Percentiles rank a stretch among this genome's conserved stretches.
Conservation (phyloP, 2,113 vertebrate species). For the Nothoprocta perdicaria region DNA sequence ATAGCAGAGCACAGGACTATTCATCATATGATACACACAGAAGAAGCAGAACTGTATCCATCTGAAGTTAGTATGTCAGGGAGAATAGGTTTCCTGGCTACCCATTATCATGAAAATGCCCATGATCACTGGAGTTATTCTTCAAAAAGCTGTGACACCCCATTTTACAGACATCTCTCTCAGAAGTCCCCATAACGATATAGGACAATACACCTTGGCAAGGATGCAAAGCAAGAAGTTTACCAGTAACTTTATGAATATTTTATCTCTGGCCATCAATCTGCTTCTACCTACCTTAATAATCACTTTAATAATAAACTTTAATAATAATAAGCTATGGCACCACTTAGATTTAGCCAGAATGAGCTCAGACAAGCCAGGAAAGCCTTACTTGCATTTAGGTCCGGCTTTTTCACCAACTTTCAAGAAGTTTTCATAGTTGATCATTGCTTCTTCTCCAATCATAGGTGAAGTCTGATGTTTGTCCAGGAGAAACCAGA, state of each 20-base stretch:
- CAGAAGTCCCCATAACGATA: background rate
- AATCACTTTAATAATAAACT: background rate
- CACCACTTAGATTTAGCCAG: background rate
- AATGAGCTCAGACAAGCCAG: background rate
- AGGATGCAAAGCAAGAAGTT: background rate
- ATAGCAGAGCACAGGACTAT: background rate
- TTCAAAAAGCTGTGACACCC: background rate
- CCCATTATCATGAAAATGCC: background rate
- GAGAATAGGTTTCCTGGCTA: background rate
- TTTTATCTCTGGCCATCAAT: background rate
- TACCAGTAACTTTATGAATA: background rate
- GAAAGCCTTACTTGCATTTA: slow-evolving; percentile 90
- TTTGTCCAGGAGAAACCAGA: slow-evolving; percentile 98
- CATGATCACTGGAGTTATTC: background rate
- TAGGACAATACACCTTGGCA: background rate
- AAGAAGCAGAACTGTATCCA: background rate
- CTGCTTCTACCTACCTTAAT: background rate
- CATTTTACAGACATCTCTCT: background rate
- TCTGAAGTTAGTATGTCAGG: background rate
- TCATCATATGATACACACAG: background rate
- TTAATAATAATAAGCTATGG: background rate
- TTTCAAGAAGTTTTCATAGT: slow-evolving; percentile 93
- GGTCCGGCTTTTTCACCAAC: slow-evolving; percentile 92
- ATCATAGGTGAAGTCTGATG: slow-evolving; percentile 93
- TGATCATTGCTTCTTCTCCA: slow-evolving; percentile 98